phyloP scores from a whole-genome alignment of 1,140 invertebrate species.

The Meloidogyne hapla region DNA sequence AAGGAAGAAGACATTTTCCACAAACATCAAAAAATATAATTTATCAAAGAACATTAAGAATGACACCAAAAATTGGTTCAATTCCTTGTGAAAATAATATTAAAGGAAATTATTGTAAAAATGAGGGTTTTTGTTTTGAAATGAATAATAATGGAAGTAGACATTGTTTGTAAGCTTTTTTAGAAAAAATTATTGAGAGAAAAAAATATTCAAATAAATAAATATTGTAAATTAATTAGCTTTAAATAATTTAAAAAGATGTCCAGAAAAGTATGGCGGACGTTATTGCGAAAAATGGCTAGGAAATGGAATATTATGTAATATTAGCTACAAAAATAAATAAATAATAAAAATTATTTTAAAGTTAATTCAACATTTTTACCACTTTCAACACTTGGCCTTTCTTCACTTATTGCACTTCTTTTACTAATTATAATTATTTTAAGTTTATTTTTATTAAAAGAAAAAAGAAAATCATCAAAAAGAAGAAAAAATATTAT shows the following conservation, averaged over 20 bases:
- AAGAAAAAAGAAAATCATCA: background rate
- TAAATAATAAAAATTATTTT: background rate
- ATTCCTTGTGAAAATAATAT: background rate
- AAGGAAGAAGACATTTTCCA: slow-evolving; percentile 9
- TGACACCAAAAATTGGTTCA: slow-evolving; percentile 11
- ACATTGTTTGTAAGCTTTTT: slow-evolving; percentile 8
- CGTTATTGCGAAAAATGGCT: slow-evolving; percentile 1
- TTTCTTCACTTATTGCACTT: background rate
- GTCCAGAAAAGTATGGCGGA: slow-evolving; percentile 7
- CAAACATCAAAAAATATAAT: background rate
- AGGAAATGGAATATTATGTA: background rate
- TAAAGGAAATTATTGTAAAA: background rate
- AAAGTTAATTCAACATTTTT: slow-evolving; percentile 6
- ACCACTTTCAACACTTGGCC: background rate
- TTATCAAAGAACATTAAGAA: slow-evolving; percentile 26
- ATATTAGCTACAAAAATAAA: background rate
- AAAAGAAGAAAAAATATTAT: background rate
- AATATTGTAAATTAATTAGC: no score
- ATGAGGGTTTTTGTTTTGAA: background rate
- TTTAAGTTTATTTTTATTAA: background rate
- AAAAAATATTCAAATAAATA: no score
- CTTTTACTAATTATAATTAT: background rate
- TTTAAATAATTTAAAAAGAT: background rate
- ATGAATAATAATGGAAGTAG: background rate
- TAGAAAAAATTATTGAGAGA: no score